Conservation (phyloP, 2,113 vertebrate genomes). For the Dascyllus trimaculatus region DNA sequence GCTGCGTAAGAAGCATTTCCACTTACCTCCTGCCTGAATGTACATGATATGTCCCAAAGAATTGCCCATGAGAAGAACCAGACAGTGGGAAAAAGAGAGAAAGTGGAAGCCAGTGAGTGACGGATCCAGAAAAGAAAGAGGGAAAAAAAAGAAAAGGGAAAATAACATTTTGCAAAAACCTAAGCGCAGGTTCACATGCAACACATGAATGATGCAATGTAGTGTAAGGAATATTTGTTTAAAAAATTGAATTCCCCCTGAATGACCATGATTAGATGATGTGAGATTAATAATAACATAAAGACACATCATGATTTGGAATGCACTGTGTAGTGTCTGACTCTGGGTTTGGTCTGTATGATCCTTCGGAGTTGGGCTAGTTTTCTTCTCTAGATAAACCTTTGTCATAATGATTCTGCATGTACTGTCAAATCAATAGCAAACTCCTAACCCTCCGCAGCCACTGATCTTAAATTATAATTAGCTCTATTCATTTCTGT, state of each 20-base stretch:
- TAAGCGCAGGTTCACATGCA: neutral
- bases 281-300: conserved; percentile 51
- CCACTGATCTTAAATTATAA: conserved; percentile 47
- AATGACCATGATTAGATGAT: conserved; percentile 40
- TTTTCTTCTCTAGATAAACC: conserved; percentile 34
- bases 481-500: conserved; percentile 25
- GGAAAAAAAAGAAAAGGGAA: neutral
- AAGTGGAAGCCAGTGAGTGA: conserved; percentile 26
- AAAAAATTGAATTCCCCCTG: conserved; percentile 14
- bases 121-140: neutral
- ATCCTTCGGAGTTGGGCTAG: conserved; percentile 28
- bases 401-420: conserved; percentile 48
- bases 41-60: conserved; percentile 61
- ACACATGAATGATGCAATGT: conserved; percentile 37
- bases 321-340: conserved; percentile 24
- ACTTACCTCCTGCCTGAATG: conserved; percentile 43
- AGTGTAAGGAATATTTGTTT: conserved; percentile 38
- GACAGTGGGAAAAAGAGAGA: neutral
- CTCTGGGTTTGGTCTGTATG: conserved; percentile 18
- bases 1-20: conserved; percentile 46
- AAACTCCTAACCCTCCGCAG: conserved; percentile 13
- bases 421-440: conserved; percentile 41
- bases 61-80: conserved; percentile 33
- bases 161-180: neutral
- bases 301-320: conserved; percentile 28